Percentiles rank a stretch among this genome's conserved stretches.
phyloP scores from a whole-genome alignment of 2,113 vertebrate species.

The Sakesphorus luctuosus region DNA sequence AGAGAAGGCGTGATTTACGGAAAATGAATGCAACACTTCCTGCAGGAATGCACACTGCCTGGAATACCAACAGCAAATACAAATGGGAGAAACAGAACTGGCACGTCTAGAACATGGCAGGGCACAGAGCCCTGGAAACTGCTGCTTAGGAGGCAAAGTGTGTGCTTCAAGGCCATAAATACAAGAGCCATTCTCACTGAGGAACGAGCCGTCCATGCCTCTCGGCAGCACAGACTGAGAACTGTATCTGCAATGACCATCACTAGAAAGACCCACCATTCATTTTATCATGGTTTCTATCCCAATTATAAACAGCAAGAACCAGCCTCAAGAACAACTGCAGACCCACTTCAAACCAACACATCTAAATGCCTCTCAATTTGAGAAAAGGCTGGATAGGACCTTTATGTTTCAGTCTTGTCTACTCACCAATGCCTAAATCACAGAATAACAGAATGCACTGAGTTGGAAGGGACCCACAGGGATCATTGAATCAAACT shows the following conservation, averaged over 20 bases:
- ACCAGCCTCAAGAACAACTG: neutral
- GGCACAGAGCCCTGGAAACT: neutral
- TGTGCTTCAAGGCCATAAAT: neutral
- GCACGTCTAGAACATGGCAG: accelerated
- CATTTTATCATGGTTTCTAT: neutral
- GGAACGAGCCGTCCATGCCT: neutral
- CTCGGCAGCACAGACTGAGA: neutral
- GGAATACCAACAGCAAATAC: neutral
- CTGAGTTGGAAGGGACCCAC: neutral
- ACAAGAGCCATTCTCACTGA: neutral
- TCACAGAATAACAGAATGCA: neutral
- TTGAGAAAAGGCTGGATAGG: neutral
- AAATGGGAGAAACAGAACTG: neutral
- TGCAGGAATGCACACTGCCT: neutral
- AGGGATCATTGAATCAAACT: neutral
- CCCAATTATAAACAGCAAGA: neutral
- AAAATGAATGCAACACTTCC: neutral
- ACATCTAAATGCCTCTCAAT: neutral
- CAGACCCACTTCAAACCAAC: neutral
- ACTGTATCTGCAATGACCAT: neutral
- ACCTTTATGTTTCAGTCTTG: neutral
- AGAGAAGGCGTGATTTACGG: neutral
- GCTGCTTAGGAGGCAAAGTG: neutral
- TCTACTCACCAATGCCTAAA: neutral
- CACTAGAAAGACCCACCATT: neutral